Conservation (phyloP, 2,797 vertebrate species). For the Margarornis squamiger region DNA sequence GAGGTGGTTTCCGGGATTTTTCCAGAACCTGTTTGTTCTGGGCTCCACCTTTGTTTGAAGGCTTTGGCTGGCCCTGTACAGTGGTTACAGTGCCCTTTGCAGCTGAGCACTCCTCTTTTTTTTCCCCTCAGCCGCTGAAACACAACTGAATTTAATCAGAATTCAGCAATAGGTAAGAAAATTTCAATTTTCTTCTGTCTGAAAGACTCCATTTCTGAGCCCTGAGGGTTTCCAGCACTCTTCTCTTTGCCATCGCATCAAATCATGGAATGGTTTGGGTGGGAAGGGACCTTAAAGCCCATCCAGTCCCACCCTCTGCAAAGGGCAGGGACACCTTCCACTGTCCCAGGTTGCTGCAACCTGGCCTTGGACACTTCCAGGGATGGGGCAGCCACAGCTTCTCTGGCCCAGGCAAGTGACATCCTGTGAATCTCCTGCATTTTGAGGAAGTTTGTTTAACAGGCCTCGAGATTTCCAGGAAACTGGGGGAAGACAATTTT, state of each 20-base stretch:
- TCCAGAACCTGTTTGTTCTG: background rate
- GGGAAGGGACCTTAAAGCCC: background rate
- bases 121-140: background rate
- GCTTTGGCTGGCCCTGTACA: background rate
- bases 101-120: background rate
- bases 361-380: background rate
- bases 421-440: background rate
- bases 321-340: background rate
- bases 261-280: background rate
- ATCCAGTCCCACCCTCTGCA: background rate
- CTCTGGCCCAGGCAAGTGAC: background rate
- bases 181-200: background rate
- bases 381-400: background rate
- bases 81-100: background rate
- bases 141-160: background rate
- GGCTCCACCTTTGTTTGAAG: background rate
- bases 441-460: background rate
- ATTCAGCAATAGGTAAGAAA: background rate
- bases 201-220: background rate
- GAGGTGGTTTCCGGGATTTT: background rate
- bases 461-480: fast-evolving
- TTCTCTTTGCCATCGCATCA: background rate
- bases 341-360: fast-evolving
- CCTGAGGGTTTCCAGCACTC: background rate
- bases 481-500: background rate